Base-by-base conservation (phyloP, 1,140 invertebrate species). In the roundworm (Caenorhabditis elegans) region DNA sequence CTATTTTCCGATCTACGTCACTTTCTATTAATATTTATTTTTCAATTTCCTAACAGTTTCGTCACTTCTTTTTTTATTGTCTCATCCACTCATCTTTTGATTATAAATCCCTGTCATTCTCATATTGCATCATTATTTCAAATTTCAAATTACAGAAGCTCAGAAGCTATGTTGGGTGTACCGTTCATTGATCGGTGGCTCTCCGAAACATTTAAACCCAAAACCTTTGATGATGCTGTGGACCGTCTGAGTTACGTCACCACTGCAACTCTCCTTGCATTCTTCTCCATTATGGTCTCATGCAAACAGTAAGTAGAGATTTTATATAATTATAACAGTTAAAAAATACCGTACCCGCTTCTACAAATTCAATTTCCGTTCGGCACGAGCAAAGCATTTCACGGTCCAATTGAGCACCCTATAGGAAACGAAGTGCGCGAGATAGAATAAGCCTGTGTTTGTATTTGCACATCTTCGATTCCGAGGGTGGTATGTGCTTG, bases 281-380 rank as follows among this genome's bases (percentile, higher is more conserved):
- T 89, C 82, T 89, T 89, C 83, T 85, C 87, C 26, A 70, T 89
- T 36, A 90, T 89, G 89, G 88, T 87, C 43, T 88, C 88, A 13
- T 88, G 87, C 19, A 89, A 89, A 47, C 88, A 89, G 85, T 87
- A 78, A 79, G 86, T 87, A 70, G n/a, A 26, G 31, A 26, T 0
- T 22, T 34, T 36, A 36, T 15, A 53, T 31, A 22, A 51, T 53
- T 43, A 15, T 22, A 65, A 60, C 36, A 36, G 26, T 60, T 22
- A 15, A 19, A 17, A 19, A n/a, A 34, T 60, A 70, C 60, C 31
- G 60, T 70, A 70, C 17, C 22, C n/a, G 3, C 34, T n/a, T 34
- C 28, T 26, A 5, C n/a, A n/a, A 3, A 28, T 5, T 19, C 70
- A 22, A 47, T 77, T 47, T 77, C 36, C 24, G 46, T 6, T 77